Evolutionary conservation across 2,797 vertebrate genomes (phyloP).

Genomic region (Tamandua tetradactyla): DNA sequence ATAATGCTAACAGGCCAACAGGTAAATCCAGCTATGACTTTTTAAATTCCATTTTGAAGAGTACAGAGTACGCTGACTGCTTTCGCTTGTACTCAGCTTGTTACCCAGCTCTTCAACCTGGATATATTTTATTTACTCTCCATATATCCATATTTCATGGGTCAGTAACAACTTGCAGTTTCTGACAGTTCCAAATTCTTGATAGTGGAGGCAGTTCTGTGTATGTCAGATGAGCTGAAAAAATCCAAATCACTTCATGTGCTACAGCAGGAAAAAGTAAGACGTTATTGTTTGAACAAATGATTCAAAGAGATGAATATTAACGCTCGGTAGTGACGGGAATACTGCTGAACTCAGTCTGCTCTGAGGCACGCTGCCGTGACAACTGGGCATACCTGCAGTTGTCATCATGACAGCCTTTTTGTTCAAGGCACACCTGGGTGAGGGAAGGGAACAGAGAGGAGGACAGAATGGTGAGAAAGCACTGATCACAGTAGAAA

Average conservation of each 20-base stretch:
- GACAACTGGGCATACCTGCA: conserved; percentile 4
- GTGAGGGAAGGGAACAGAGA: neutral
- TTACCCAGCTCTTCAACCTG: conserved; percentile 61
- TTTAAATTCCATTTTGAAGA: conserved; percentile 12
- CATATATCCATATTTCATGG: conserved; percentile 49
- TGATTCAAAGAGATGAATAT: conserved; percentile 36
- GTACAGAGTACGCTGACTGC: neutral
- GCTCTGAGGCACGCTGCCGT: neutral
- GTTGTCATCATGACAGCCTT: neutral
- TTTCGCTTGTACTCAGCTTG: conserved; percentile 58
- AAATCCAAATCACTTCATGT: conserved; percentile 6
- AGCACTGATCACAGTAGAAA: neutral
- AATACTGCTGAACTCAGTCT: neutral
- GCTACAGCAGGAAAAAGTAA: neutral
- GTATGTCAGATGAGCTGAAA: conserved; percentile 37
- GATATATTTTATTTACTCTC: conserved; percentile 61
- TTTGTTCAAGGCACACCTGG: neutral
- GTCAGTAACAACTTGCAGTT: conserved; percentile 68
- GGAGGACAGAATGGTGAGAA: neutral
- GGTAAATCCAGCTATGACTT: neutral
- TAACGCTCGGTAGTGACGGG: neutral
- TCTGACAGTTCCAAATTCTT: conserved; percentile 77
- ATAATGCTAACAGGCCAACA: neutral
- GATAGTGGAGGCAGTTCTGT: conserved; percentile 45
- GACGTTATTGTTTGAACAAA: conserved; percentile 49